Evolutionary conservation across 1,140 invertebrate genomes (phyloP), one percentile per base, ranked within the genome.

Genomic region (Habropoda laboriosa): DNA sequence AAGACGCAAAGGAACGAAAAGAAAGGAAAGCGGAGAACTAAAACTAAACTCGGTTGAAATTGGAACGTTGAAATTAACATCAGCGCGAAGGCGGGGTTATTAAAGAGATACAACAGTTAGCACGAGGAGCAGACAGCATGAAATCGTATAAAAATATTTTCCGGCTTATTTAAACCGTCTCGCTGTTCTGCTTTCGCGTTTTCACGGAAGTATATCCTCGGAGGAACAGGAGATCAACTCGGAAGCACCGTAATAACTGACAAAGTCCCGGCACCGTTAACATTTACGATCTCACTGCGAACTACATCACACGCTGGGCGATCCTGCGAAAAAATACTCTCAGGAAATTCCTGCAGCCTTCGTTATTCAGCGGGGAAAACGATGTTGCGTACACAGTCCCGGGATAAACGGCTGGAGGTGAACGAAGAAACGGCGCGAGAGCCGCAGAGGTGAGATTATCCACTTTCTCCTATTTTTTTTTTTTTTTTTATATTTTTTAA

Each of bases 101-200:
- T 55, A 67, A 76, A 53, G 51, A 35, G 8, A 6, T 38, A 27
- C 40, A 38, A 21, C n/a, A 38, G 66, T 49, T 57, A 60, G 35
- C 32, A 12, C 4, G 21, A 49, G 12, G 3, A 6, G 45, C 45
- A 60, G 55, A 42, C 66, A 47, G 30, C 66, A 21, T 42, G 75
- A 30, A 78, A 78, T 78, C 75, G 55, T 78, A 71, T 61, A 71
- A 71, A 78, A 71, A 78, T 78, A 78, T 71, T 78, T 78, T 60
- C 55, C 35, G 45, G 42, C 66, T 78, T 78, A 78, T 78, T 78
- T 78, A 78, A 78, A 51, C 53, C 53, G 64, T n/a, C 51, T 38
- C 18, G 42, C 45, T 42, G 55, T 51, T 60, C 55, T 18, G 75
- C 24, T 60, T 27, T 71, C 66, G 67, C 47, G 42, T 71, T 71